Evolutionary conservation across 2,888 invertebrate genomes (phyloP), one percentile per base, ranked within the genome.

Genomic region (Harpagoxenus sublaevis): DNA sequence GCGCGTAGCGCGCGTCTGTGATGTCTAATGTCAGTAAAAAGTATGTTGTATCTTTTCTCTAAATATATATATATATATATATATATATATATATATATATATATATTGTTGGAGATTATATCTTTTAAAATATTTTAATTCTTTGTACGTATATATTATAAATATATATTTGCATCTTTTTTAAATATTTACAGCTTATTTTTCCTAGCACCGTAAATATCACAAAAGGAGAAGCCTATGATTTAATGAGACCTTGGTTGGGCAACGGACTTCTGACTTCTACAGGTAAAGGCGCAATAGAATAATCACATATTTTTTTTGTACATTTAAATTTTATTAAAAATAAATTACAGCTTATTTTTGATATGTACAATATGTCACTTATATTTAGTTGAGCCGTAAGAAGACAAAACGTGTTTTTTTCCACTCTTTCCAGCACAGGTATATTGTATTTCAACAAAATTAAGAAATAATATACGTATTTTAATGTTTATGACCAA

Each of bases 251-350:
- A 84, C 95, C 95, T 1, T 96, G 96, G 96, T 92, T 96, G 62
- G 96, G 96, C 1, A 89, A 94, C 8, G 96, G 96, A 0, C 92
- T 96, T 0, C 90, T 96, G 0, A 96, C 95, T 23, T 95, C 95
- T 53, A 92, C 92, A 35, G 96, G 96, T 93, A 87, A 83, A 55
- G 81, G 8, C 12, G n/a, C 39, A 57, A 62, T 4, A 82, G n/a
- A 68, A 53, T 23, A 3, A 23, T 51, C 18, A 51, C 6, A 18
- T 23, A 23, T 53, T 8, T n/a, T 53, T n/a, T 53, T 53, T 6
- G 0, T 23, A 23, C 23, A 23, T 23, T 23, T 23, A 0, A 4
- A 35, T 35, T 35, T 35, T 35, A 35, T 35, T 35, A 3, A 35
- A 35, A 35, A 53, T n/a, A n/a, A 53, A 53, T 53, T 18, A 8